A percentile compares a stretch with the other conserved stretches of the same genome.
Evolutionary conservation across 2,888 invertebrate species (phyloP).

Genomic region (Phyto melanocephala): DNA sequence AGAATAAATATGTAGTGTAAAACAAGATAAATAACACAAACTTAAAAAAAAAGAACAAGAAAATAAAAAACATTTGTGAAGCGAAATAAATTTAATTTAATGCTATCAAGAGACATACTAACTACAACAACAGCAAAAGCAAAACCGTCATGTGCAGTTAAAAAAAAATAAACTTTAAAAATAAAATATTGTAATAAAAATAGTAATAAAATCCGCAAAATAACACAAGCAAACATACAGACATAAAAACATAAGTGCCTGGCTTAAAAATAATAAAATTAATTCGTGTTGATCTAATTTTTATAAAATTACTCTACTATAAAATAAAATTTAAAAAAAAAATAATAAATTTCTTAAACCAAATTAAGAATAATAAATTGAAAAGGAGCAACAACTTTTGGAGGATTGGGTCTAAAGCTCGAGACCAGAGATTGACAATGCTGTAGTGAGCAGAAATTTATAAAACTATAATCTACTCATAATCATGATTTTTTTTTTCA

Average conservation of each 20-base stretch:
- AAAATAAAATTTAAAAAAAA: not conserved
- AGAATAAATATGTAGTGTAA: constrained; percentile 48
- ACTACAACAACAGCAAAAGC: constrained; percentile 22
- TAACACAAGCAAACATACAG: not conserved
- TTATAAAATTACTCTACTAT: not conserved
- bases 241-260: constrained; percentile 30
- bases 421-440: no score
- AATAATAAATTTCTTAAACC: not conserved
- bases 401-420: no score
- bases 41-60: not conserved
- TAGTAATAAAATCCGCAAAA: constrained; percentile 20
- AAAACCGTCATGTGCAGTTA: constrained; percentile 35
- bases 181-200: constrained; percentile 13
- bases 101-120: constrained; percentile 61
- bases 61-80: constrained; percentile 59
- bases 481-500: no score
- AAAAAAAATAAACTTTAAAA: not conserved
- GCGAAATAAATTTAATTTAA: constrained; percentile 67
- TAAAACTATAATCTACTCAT: no score
- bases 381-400: no score
- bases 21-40: constrained; percentile 42
- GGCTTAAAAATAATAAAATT: constrained; percentile 53
- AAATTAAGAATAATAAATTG: no score
- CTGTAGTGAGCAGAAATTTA: no score
- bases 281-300: constrained; percentile 51